phyloP scores from a whole-genome alignment of 2,797 vertebrate species.

The Tamandua tetradactyla region DNA sequence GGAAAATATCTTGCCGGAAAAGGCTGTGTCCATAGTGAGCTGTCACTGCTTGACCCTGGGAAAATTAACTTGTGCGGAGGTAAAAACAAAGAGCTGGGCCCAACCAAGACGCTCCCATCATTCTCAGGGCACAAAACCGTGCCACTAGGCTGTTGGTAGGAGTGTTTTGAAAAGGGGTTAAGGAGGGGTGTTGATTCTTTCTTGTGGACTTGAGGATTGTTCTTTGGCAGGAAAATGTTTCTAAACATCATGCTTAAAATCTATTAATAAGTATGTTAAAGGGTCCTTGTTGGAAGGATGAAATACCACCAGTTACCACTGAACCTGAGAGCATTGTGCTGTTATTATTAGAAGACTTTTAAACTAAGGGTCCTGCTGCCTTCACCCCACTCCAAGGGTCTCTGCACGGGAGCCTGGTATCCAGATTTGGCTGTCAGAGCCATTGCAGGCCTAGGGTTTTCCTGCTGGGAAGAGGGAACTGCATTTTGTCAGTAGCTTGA shows the following conservation, averaged over 20 bases:
- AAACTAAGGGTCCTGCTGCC: background rate
- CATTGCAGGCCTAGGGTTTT: background rate
- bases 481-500: background rate
- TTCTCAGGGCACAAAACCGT: slow-evolving; percentile 32
- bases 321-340: background rate
- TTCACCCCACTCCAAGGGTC: background rate
- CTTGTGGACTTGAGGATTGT: slow-evolving; percentile 20
- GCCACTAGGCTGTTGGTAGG: background rate
- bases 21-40: slow-evolving; percentile 74
- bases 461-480: background rate
- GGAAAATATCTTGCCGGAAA: slow-evolving; percentile 75
- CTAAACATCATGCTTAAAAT: slow-evolving; percentile 47
- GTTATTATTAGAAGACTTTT: background rate
- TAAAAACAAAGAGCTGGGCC: slow-evolving; percentile 57
- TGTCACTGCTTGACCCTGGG: slow-evolving; percentile 67
- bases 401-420: background rate
- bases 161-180: slow-evolving; percentile 31
- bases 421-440: background rate
- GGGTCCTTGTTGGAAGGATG: background rate
- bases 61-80: slow-evolving; percentile 70
- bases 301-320: background rate
- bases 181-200: background rate
- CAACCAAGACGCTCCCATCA: slow-evolving; percentile 22
- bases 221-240: slow-evolving; percentile 57
- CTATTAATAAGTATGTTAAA: slow-evolving; percentile 41